Conservation (phyloP, 2,797 vertebrate species). For the Remorina albescens region DNA sequence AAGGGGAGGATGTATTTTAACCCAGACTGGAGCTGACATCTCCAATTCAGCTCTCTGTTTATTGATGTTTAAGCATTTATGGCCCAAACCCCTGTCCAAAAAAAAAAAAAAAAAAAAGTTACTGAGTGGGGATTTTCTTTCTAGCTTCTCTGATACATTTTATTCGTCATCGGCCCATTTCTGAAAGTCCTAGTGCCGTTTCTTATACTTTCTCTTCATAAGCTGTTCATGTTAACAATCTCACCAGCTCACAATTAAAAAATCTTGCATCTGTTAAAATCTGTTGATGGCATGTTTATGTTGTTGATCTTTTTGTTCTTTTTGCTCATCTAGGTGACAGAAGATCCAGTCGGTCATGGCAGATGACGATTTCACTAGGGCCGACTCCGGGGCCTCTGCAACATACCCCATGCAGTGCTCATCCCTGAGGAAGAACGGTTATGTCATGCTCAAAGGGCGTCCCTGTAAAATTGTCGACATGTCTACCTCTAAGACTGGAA, state of each 20-base stretch:
- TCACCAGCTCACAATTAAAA: neutral
- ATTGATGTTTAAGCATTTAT: too few relatives aligned
- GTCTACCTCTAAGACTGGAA: constrained; percentile 97
- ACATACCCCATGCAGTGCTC: constrained; percentile 95
- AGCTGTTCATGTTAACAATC: too few relatives aligned
- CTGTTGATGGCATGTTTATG: neutral
- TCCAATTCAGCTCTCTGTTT: too few relatives aligned
- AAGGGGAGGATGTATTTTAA: too few relatives aligned
- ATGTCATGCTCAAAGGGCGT: constrained; percentile 92
- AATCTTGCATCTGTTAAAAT: too few relatives aligned
- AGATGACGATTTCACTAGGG: constrained; percentile 88
- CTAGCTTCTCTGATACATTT: too few relatives aligned
- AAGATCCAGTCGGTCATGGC: constrained; percentile 86
- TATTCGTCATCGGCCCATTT: too few relatives aligned
- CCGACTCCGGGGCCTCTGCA: constrained; percentile 91
- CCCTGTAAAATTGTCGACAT: constrained; percentile 98
- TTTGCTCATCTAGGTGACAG: neutral
- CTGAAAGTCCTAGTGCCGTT: too few relatives aligned
- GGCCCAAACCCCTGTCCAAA: too few relatives aligned
- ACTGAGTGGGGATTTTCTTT: too few relatives aligned
- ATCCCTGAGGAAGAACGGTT: constrained; percentile 94
- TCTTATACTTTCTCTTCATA: neutral
- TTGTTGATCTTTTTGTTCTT: neutral
- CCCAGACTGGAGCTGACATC: too few relatives aligned
- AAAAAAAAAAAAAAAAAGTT: too few relatives aligned